Percentiles rank a stretch among this genome's conserved stretches.
phyloP scores from a whole-genome alignment of 2,113 vertebrate genomes.

The Butorides virescens region DNA sequence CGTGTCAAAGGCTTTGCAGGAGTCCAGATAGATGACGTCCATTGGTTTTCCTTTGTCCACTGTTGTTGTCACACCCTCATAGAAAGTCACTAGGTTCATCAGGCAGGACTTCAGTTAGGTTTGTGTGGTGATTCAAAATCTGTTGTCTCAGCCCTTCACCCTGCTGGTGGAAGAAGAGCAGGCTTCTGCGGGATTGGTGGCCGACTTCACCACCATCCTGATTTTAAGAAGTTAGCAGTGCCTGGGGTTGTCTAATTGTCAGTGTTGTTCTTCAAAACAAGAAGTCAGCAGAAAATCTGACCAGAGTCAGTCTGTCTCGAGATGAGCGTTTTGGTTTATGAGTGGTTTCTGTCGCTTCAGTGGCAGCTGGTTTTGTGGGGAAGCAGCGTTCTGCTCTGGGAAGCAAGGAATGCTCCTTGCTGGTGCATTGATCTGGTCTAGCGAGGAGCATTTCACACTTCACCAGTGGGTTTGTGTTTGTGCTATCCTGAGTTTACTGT shows the following conservation, averaged over 20 bases:
- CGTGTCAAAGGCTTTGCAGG: too few relatives aligned
- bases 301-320: not conserved
- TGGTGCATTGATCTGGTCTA: not conserved
- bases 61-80: too few relatives aligned
- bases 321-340: not conserved
- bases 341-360: not conserved
- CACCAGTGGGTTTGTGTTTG: not conserved
- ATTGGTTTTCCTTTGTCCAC: too few relatives aligned
- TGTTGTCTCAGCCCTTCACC: not conserved
- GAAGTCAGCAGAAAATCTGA: not conserved
- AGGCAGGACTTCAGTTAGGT: not conserved
- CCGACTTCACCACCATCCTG: not conserved
- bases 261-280: not conserved
- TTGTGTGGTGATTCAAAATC: not conserved
- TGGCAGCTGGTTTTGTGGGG: not conserved
- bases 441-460: accelerated
- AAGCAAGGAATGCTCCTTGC: not conserved
- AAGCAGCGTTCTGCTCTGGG: accelerated
- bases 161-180: not conserved
- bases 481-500: not conserved
- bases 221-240: not conserved
- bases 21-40: too few relatives aligned
- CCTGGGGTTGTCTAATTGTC: not conserved
- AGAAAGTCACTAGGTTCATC: too few relatives aligned
- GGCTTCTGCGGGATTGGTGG: not conserved